These are phyloP conservation scores for Metacarcinus magister DNA, from an alignment of 2,888 invertebrate genomes.

Conservation along the genomic window DNA sequence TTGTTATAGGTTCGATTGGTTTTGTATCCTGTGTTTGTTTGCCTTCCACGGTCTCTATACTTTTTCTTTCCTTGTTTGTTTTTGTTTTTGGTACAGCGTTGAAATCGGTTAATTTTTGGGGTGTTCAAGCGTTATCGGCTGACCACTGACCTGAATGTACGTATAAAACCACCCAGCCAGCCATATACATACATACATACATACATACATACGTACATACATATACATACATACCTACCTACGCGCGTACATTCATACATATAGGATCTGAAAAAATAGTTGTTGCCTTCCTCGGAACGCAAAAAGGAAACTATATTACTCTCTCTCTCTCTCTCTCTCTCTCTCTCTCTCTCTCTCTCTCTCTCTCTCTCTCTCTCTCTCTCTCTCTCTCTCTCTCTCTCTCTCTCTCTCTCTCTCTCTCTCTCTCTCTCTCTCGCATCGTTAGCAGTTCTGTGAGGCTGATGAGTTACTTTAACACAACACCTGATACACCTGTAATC, in stretches of 20 bases:
- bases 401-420: background rate
- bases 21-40: background rate
- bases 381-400: background rate
- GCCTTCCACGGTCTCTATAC: background rate
- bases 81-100: background rate
- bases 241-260: background rate
- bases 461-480: too few species aligned
- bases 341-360: slow-evolving; percentile 38
- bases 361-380: slow-evolving; percentile 51
- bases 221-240: background rate
- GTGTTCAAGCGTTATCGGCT: background rate
- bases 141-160: background rate
- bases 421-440: background rate
- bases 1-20: background rate
- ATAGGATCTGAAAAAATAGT: background rate
- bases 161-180: background rate
- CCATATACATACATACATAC: background rate
- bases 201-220: background rate
- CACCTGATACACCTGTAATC: too few species aligned
- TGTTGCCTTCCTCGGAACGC: background rate
- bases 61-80: background rate
- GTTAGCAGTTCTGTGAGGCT: too few species aligned
- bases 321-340: background rate
- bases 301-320: background rate
- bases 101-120: background rate